phyloP scores from a whole-genome alignment of 2,888 invertebrate genomes.

The Agriopis marginaria region DNA sequence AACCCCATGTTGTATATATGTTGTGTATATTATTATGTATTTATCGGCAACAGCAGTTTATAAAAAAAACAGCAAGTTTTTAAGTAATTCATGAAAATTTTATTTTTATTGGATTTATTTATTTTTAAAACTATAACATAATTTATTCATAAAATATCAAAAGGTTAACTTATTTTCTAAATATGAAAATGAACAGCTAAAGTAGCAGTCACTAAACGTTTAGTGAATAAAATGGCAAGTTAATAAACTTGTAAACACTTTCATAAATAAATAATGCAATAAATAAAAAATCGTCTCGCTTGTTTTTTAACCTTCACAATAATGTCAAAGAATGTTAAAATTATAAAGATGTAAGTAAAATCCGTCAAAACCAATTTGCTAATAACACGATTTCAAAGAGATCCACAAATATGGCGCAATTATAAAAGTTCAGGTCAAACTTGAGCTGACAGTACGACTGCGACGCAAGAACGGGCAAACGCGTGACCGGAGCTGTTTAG shows the following conservation, averaged over 20 bases:
- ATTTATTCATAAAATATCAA: background rate
- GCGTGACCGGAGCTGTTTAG: background rate
- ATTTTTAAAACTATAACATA: background rate
- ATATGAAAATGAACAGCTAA: background rate
- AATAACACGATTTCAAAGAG: conserved; percentile 26
- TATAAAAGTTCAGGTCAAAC: conserved; percentile 24
- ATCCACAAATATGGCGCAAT: conserved; percentile 32
- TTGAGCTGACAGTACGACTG: background rate
- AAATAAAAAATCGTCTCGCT: conserved; percentile 2
- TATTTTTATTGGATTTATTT: no score
- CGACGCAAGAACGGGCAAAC: background rate
- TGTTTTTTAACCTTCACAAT: conserved; percentile 17
- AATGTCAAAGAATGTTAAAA: conserved; percentile 8
- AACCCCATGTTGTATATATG: no score
- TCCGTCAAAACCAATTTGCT: conserved; percentile 23
- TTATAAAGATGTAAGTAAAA: conserved; percentile 16
- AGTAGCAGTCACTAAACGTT: conserved; percentile 1
- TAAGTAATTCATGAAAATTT: no score
- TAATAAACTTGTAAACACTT: conserved; percentile 1
- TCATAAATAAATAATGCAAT: conserved; percentile 4
- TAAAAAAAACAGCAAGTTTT: no score
- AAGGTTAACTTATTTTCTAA: background rate
- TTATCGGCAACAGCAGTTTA: no score
- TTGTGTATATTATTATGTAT: no score
- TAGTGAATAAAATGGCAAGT: conserved; percentile 4